Evolutionary conservation across 2,797 vertebrate species (phyloP), one percentile per base, ranked within the genome.

Genomic region (Poeciliopsis infans): DNA sequence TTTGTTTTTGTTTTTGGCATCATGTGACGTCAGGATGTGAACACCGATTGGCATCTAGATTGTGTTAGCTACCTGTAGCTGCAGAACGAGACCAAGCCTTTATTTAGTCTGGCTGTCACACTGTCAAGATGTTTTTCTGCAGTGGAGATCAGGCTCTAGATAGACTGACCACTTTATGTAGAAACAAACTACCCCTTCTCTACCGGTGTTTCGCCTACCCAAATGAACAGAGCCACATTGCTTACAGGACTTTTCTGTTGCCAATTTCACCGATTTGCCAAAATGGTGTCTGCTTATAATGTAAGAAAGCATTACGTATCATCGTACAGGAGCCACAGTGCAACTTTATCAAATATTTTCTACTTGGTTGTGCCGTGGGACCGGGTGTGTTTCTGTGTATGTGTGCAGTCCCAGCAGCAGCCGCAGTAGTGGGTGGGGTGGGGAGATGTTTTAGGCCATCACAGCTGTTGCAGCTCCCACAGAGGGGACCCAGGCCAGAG

Each of bases 391-490:
- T n/a, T 66, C 1, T 61, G 59, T 72, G 66, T 64, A 46, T 80
- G 55, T 73, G 78, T 43, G 61, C 47, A 68, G 18, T 59, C 76
- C 75, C 41, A 71, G 68, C 61, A n/a, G 77, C 33, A 74, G 77
- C 49, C 36, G 36, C 36, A 70, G 86, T 72, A 23, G 18, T 18
- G 33, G 61, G n/a, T 28, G 84, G 84, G 90, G 81, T 84, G 89
- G 59, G 31, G 89, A 41, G 86, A 85, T 86, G 85, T 83, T 87
- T 85, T 82, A 85, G 85, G 86, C 86, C 74, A 36, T 83, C 87
- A 83, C 94, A 95, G 91, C 89, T 93, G 92, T 84, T 88, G 70
- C 71, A 79, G 90, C 90, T 94, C 89, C 90, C 92, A 92, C 81
- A 84, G 85, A 88, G 78, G 77, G 8, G 0, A 89, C 90, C 87